Conservation (phyloP, 2,113 vertebrate species). For the Chitala chitala region DNA sequence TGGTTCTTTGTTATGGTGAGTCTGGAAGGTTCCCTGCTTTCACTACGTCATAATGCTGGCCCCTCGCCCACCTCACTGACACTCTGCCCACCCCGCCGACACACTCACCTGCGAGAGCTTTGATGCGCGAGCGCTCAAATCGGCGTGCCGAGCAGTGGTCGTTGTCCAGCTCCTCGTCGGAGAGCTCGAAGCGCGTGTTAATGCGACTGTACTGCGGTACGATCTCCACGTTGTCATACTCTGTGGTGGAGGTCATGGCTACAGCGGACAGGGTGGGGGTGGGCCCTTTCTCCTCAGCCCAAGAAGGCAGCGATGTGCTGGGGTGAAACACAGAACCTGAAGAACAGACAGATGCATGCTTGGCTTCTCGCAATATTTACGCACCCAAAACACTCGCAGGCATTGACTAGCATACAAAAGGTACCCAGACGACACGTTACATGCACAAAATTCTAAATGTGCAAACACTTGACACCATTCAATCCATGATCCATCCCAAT, state of each 20-base stretch:
- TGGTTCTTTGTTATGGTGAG: too few species aligned
- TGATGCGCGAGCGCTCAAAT: constrained; percentile 97
- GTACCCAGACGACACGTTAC: too few species aligned
- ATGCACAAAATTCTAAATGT: too few species aligned
- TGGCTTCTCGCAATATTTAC: not conserved
- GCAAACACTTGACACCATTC: too few species aligned
- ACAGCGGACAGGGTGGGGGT: constrained; percentile 30
- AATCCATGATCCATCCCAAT: too few species aligned
- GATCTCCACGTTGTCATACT: constrained; percentile 90
- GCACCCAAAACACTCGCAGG: too few species aligned
- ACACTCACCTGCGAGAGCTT: constrained; percentile 87
- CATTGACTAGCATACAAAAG: too few species aligned
- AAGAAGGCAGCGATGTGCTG: not conserved
- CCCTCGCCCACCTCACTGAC: not conserved
- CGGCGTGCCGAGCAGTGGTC: constrained; percentile 91
- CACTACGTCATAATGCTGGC: not conserved
- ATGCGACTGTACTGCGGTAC: constrained; percentile 86
- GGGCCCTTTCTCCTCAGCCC: not conserved
- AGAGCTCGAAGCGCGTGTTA: constrained; percentile 82
- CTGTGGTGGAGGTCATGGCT: constrained; percentile 85
- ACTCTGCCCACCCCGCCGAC: constrained; percentile 21
- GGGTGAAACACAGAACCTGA: not conserved
- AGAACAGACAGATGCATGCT: not conserved
- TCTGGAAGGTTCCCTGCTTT: not conserved
- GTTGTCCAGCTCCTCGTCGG: constrained; percentile 87